Conservation (phyloP, 2,888 invertebrate genomes). For the Eurois occulta region DNA sequence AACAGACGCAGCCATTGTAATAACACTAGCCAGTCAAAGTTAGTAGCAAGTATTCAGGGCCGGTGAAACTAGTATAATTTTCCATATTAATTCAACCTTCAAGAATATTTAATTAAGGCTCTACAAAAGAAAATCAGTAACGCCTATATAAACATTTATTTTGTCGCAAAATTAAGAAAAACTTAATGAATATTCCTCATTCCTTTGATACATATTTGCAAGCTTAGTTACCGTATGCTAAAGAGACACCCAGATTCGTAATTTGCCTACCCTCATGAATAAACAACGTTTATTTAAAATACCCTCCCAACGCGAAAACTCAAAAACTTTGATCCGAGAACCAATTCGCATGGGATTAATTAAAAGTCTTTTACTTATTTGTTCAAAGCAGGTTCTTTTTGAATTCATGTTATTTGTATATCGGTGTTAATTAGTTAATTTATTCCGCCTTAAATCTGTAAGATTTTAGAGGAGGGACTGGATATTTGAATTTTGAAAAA, state of each 20-base stretch:
- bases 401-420: neutral
- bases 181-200: conserved; percentile 50
- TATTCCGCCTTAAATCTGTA: neutral
- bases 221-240: conserved; percentile 52
- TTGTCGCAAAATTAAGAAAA: conserved; percentile 16
- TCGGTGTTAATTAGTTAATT: conserved; percentile 7
- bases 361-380: conserved; percentile 48
- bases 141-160: neutral
- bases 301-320: conserved; percentile 37
- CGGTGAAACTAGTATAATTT: neutral
- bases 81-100: neutral
- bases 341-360: conserved; percentile 48
- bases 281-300: conserved; percentile 50
- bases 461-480: neutral
- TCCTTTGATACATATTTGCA: conserved; percentile 42
- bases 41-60: neutral
- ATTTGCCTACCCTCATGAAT: conserved; percentile 43
- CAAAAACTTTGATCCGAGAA: conserved; percentile 47
- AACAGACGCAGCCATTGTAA: neutral
- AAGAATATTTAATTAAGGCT: neutral
- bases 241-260: conserved; percentile 33
- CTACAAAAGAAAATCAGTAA: neutral
- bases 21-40: neutral
- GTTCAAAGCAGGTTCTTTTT: conserved; percentile 5
- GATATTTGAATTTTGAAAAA: neutral